Base-by-base conservation (phyloP, 2,113 vertebrate species). In the Plotosus lineatus region DNA sequence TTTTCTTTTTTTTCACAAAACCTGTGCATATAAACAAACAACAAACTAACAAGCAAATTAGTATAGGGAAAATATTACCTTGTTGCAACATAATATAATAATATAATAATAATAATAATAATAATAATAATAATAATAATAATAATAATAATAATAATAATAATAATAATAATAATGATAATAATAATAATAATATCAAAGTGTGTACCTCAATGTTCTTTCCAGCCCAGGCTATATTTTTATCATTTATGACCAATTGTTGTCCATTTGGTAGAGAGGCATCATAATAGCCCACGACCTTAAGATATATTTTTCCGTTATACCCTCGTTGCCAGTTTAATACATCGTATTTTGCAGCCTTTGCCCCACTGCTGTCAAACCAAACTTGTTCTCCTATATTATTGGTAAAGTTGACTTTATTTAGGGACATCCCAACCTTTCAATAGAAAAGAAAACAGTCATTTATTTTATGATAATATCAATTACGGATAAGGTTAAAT, bases 261-360 rank as follows among this genome's bases (percentile, higher is more conserved):
- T 89, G 66, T 72, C 89, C 90, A 38, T 81, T 75, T 23, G 90
- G 90, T 26, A 90, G 72, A 1, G 91, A 92, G 31, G 90, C 90
- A 2, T 93, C 92, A 72, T 93, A 93, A 79, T 90, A 92, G 51
- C 92, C 92, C 3, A 93, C 89, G 44, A 90, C 87, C 82, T 87
- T 90, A 78, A 93, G 93, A 28, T 88, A 80, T 33, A 92, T 80
- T 0, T 79, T 23, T 12, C 12, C 82, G 6, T 87, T 79, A 7
- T 83, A 38, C 26, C 85, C 85, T 19, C 31, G 82, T 65, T 92
- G 91, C 92, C 92, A 93, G 86, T 93, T 93, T 61, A 93, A 86
- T 68, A 93, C 87, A 44, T 93, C 92, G 66, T 93, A 93, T 23
- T 44, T 85, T 53, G 92, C 92, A 12, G 86, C 83, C 44, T 90